phyloP scores from a whole-genome alignment of 2,888 invertebrate genomes.

The Brenthis ino region DNA sequence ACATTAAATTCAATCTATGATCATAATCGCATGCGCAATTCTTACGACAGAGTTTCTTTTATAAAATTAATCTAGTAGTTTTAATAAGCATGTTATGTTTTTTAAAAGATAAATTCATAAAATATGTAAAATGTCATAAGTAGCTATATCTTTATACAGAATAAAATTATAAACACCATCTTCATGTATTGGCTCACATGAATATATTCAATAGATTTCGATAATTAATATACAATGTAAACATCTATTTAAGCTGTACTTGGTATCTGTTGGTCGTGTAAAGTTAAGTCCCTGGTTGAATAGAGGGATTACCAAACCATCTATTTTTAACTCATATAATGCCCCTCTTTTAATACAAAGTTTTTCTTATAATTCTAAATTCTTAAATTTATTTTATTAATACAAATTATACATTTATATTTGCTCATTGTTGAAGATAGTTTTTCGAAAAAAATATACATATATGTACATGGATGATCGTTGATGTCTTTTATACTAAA shows the following conservation, averaged over 20 bases:
- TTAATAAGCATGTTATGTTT: too few species aligned
- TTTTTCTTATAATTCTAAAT: not conserved
- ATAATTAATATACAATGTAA: conserved; percentile 22
- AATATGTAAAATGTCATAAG: too few species aligned
- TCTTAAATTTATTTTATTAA: not conserved
- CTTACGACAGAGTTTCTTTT: not conserved
- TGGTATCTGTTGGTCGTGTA: conserved; percentile 21
- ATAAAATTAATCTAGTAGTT: too few species aligned
- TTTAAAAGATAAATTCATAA: too few species aligned
- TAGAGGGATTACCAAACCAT: conserved; percentile 24
- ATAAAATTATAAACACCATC: too few species aligned
- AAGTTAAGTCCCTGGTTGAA: conserved; percentile 21
- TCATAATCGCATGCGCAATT: conserved; percentile 10
- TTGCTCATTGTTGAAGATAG: not conserved
- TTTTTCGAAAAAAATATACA: too few species aligned
- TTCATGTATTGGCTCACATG: not conserved
- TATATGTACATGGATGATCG: conserved; percentile 39
- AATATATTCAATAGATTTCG: not conserved
- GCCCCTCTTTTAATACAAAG: not conserved
- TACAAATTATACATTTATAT: not conserved
- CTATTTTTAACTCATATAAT: conserved; percentile 7
- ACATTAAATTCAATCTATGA: conserved; percentile 28
- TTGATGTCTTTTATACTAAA: conserved; percentile 54
- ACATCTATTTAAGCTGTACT: conserved; percentile 27
- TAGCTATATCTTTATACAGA: too few species aligned